Conservation (phyloP, 2,797 vertebrate species). For the Knipowitschia caucasica region DNA sequence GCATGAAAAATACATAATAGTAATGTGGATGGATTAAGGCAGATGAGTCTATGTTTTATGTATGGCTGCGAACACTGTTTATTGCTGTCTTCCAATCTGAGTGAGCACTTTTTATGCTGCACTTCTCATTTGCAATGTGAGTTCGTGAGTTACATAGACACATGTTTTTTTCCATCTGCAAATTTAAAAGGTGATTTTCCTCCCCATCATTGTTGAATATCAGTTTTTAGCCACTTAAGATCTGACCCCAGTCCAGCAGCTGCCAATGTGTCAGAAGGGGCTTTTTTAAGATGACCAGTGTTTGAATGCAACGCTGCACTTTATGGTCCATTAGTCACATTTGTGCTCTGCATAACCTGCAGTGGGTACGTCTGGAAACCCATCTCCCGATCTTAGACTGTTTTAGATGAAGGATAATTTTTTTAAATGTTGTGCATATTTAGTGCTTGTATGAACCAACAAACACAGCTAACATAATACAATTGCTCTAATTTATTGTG, state of each 20-base stretch:
- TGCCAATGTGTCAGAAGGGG: slow-evolving; percentile 38
- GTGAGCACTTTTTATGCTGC: no score
- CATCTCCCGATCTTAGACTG: no score
- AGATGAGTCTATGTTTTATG: not conserved
- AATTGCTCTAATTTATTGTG: no score
- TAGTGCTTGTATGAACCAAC: no score
- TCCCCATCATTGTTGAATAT: slow-evolving; percentile 45
- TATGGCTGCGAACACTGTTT: not conserved
- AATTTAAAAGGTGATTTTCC: slow-evolving; percentile 9
- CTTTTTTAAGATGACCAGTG: slow-evolving; percentile 10
- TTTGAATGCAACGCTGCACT: no score
- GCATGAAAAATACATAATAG: slow-evolving; percentile 2
- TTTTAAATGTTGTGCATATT: no score
- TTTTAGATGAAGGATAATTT: no score
- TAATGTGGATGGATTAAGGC: not conserved
- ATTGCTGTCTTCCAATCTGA: not conserved
- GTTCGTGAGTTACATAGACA: not conserved
- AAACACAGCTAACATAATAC: no score
- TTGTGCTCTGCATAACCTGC: no score
- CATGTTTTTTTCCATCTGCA: not conserved
- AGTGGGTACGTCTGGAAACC: no score
- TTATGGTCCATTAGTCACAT: no score
- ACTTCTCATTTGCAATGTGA: not conserved
- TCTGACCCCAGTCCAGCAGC: slow-evolving; percentile 49
- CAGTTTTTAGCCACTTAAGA: slow-evolving; percentile 38